These are phyloP conservation scores for human DNA, from an alignment of 2,113 vertebrate genomes.

Conservation along the genomic window GRCh38 chr20:13585001-13585500, in stretches of 20 bases:
- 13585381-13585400: not conserved
- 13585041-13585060: not conserved
- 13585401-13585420: not conserved
- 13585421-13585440: not conserved
- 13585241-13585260: not conserved
- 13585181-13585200: not conserved
- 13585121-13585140: not conserved
- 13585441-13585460: not conserved
- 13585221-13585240: not conserved
- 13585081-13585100: not conserved
- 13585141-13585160: not conserved
- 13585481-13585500: not conserved
- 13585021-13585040: not conserved
- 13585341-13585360: not conserved
- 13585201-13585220: not conserved
- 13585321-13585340: not conserved
- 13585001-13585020: not conserved
- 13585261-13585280: not conserved
- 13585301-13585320: not conserved
- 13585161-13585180: not conserved
- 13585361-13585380: not conserved
- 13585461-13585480: slow-evolving; percentile 4
- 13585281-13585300: not conserved
- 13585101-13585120: not conserved
- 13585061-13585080: not conserved